A percentile compares a stretch with the other conserved stretches of the same genome.
Evolutionary conservation across 1,140 invertebrate species (phyloP).

Genomic region (Bombus confusus): DNA sequence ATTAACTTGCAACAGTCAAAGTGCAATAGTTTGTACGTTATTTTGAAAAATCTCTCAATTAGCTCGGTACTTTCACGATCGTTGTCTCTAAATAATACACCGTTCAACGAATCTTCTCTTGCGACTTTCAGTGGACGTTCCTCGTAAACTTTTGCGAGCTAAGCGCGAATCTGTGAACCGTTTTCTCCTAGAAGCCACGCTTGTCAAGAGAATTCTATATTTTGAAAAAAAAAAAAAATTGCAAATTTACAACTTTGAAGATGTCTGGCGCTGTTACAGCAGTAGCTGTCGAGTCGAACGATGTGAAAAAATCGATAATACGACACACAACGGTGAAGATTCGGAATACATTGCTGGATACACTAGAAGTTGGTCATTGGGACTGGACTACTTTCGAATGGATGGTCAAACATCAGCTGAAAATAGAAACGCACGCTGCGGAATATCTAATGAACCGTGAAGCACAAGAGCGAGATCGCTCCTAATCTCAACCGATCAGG

Average conservation of each 20-base stretch:
- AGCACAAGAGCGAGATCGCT: slow-evolving; percentile 94
- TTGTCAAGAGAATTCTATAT: too few species aligned
- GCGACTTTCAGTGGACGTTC: too few species aligned
- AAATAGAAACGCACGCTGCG: slow-evolving; percentile 89
- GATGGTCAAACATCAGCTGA: slow-evolving; percentile 94
- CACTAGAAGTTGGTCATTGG: slow-evolving; percentile 88
- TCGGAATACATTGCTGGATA: slow-evolving; percentile 79
- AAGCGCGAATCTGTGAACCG: too few species aligned
- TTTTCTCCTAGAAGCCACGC: too few species aligned
- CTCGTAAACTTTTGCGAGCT: too few species aligned
- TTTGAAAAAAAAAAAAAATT: too few species aligned
- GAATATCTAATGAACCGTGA: slow-evolving; percentile 91
- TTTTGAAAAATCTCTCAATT: slow-evolving; percentile 13
- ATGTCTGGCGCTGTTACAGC: too few species aligned
- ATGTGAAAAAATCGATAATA: slow-evolving; percentile 88
- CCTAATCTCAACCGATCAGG: slow-evolving; percentile 98
- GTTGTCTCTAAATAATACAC: slow-evolving; percentile 87
- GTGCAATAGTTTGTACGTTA: background rate
- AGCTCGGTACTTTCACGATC: slow-evolving; percentile 96
- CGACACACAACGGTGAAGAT: slow-evolving; percentile 82
- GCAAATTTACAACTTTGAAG: too few species aligned
- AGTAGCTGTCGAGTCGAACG: slow-evolving; percentile 83
- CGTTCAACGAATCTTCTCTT: too few species aligned
- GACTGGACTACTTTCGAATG: slow-evolving; percentile 94
- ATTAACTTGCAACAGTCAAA: background rate